Evolutionary conservation across 2,113 vertebrate species (phyloP), one percentile per base, ranked within the genome.

Genomic region (Malurus cyaneus): DNA sequence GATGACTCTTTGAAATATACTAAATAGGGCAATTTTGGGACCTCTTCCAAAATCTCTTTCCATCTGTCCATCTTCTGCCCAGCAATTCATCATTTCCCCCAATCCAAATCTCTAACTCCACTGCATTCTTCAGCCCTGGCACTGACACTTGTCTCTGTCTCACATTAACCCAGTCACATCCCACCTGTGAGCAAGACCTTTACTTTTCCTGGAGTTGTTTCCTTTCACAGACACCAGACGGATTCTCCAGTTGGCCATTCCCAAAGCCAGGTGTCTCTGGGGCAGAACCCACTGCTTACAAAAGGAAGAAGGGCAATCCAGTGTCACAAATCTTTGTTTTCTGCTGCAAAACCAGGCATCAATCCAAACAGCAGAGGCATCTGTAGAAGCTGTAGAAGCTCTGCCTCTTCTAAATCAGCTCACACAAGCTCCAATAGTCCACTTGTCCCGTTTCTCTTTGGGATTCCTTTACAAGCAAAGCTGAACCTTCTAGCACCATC

Each of bases 21-120:
- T 50, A 81, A 94, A 88, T 32, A 80, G 88, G 92, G 64, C 44
- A 84, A 81, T 94, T 95, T 87, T 94, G 80, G 95, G 89, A 91
- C 69, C 65, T 81, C 53, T 93, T 95, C 94, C 92, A 95, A 94
- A 88, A 84, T 94, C 36, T 87, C 57, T 72, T 80, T 93, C 94
- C 92, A 94, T 95, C 92, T 96, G 94, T 64, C 91, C 70, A 84
- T 92, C 52, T 89, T 92, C 77, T 92, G 77, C 83, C 70, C 86
- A 76, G 57, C 53, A 87, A 95, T 87, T 72, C 25, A 56, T 60
- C 5, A 6, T 67, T n/a, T 78, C 36, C 41, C 83, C 39, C 39
- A 39, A 11, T 39, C 53, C 65, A 65, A 21, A 80, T 74, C 67
- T 90, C 71, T 50, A 86, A 54, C 67, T 93, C 24, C 14, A 56